phyloP scores from a whole-genome alignment of 2,797 vertebrate species.

The Gobio occitaniae region DNA sequence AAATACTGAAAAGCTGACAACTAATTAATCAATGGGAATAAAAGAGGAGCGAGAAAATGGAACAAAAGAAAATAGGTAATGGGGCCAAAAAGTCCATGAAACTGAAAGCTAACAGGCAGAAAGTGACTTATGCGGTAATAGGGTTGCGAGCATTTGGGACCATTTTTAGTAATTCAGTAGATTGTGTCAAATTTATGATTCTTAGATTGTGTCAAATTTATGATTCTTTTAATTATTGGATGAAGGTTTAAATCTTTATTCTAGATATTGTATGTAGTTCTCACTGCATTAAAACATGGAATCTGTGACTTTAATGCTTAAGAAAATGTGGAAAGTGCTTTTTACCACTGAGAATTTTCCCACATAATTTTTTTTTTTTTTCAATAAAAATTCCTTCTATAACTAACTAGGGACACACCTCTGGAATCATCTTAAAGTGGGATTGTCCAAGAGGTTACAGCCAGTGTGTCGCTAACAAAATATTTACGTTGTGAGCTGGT shows the following conservation, averaged over 20 bases:
- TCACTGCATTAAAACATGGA: background rate
- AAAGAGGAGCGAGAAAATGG: too few relatives aligned
- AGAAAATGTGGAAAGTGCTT: background rate
- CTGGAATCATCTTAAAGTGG: slow-evolving; percentile 21
- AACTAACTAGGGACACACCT: slow-evolving; percentile 10
- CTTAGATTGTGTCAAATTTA: background rate
- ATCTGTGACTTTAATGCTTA: background rate
- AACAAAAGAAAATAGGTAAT: too few relatives aligned
- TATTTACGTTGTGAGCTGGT: slow-evolving; percentile 43
- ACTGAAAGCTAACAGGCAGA: too few relatives aligned
- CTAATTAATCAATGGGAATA: too few relatives aligned
- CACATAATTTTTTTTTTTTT: slow-evolving; percentile 2
- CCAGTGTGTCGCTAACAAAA: slow-evolving; percentile 48
- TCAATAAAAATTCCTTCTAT: slow-evolving; percentile 27
- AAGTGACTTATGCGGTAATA: too few relatives aligned
- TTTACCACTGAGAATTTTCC: background rate
- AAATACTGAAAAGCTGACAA: too few relatives aligned
- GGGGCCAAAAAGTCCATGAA: too few relatives aligned
- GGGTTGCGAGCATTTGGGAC: too few relatives aligned
- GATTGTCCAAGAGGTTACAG: slow-evolving; percentile 18
- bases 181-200: background rate
- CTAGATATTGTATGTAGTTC: background rate
- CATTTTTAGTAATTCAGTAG: background rate
- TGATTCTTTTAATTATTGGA: background rate
- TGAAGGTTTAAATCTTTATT: background rate